phyloP scores from a whole-genome alignment of 2,888 invertebrate genomes.

The Acleris sparsana region DNA sequence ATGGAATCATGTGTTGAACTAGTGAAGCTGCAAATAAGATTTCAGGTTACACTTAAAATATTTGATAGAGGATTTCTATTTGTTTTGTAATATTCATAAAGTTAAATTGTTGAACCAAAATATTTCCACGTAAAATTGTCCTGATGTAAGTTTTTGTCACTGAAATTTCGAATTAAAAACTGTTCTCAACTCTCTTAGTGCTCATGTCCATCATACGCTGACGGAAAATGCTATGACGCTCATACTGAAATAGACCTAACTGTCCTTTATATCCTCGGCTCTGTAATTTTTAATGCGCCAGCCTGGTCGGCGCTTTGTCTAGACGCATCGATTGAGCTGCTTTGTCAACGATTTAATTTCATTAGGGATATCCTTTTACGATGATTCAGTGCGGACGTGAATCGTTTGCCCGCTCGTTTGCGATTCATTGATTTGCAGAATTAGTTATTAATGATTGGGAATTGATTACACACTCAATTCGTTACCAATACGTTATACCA shows the following conservation, averaged over 20 bases:
- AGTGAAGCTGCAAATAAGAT: too few relatives aligned
- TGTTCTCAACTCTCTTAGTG: not conserved
- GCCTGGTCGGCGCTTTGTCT: constrained; percentile 60
- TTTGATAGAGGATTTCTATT: too few relatives aligned
- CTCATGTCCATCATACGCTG: not conserved
- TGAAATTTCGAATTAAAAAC: too few relatives aligned
- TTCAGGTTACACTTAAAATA: too few relatives aligned
- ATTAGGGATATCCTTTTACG: constrained; percentile 47
- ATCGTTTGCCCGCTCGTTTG: constrained; percentile 49
- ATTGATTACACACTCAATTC: constrained; percentile 7
- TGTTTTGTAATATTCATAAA: too few relatives aligned
- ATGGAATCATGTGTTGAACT: too few relatives aligned
- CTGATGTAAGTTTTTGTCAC: too few relatives aligned
- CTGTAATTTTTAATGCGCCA: constrained; percentile 45
- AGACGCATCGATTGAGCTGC: constrained; percentile 76
- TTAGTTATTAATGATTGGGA: constrained; percentile 2
- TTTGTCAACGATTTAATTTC: constrained; percentile 61
- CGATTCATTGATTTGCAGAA: constrained; percentile 36
- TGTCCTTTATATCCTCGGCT: constrained; percentile 31
- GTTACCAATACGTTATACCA: not conserved
- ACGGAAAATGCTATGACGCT: not conserved
- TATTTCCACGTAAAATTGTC: too few relatives aligned
- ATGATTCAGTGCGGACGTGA: constrained; percentile 27
- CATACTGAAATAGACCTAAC: constrained; percentile 40
- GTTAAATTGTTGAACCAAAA: too few relatives aligned